A percentile compares a stretch with the other conserved stretches of the same genome.
Conservation (phyloP, 1,140 invertebrate genomes). For the Zaprionus ghesquierei region DNA sequence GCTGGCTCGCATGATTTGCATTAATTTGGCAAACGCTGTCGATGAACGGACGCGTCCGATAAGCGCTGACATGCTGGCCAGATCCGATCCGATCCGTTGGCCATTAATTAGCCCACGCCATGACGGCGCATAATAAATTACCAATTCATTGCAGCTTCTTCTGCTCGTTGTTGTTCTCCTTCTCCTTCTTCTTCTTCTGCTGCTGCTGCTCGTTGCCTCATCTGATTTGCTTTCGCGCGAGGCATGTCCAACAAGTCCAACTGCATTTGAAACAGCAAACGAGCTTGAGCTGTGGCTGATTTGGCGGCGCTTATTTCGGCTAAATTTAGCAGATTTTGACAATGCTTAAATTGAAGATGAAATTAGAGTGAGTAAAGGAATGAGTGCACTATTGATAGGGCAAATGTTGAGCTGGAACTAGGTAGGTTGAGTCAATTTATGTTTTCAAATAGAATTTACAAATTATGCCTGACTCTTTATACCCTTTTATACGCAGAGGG, state of each 20-base stretch:
- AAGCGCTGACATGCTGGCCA: conserved; percentile 72
- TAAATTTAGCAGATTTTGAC: neutral
- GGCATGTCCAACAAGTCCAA: conserved; percentile 44
- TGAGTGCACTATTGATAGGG: neutral
- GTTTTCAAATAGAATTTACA: no score
- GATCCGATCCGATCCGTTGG: conserved; percentile 58
- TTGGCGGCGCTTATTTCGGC: neutral
- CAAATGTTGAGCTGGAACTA: neutral
- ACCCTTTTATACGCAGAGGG: no score
- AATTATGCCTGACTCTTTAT: no score
- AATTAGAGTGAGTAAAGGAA: neutral
- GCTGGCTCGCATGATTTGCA: conserved; percentile 72
- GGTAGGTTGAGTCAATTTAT: no score
- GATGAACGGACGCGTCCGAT: conserved; percentile 68
- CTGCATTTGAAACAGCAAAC: conserved; percentile 18
- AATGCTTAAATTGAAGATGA: neutral
- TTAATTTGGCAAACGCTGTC: conserved; percentile 80
- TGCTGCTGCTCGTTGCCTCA: conserved; percentile 7
- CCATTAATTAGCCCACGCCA: conserved; percentile 78
- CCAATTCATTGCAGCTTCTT: conserved; percentile 69
- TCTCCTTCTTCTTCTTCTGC: conserved; percentile 25
- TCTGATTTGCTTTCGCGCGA: conserved; percentile 28
- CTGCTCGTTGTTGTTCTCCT: conserved; percentile 25
- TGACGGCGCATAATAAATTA: conserved; percentile 76
- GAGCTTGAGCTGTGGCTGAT: neutral